These are phyloP conservation scores for Anarhynchus alexandrinus DNA, from an alignment of 2,113 vertebrate genomes.

Conservation along the genomic window DNA sequence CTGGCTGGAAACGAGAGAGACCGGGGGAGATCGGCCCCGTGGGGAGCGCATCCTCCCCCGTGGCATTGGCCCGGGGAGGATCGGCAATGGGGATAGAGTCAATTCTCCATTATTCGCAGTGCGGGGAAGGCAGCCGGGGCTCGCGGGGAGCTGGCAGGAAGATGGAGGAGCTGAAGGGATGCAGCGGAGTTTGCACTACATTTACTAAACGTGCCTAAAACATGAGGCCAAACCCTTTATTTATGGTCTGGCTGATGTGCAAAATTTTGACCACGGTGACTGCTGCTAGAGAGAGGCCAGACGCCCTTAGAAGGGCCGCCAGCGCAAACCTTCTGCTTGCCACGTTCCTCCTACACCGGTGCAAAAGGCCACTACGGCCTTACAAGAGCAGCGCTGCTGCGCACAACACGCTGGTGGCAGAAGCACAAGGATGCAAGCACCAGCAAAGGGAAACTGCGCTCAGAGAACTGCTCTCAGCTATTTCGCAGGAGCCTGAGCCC, in stretches of 20 bases:
- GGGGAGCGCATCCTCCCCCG: neutral
- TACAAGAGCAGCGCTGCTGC: neutral
- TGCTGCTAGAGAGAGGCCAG: neutral
- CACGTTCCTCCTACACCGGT: fast-evolving
- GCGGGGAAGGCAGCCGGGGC: neutral
- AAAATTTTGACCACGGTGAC: neutral
- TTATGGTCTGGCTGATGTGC: neutral
- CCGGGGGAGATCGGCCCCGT: neutral
- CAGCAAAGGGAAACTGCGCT: neutral
- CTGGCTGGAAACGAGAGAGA: neutral
- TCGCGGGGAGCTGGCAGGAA: neutral
- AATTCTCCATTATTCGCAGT: neutral
- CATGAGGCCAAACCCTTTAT: neutral
- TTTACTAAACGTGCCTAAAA: neutral
- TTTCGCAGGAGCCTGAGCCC: neutral
- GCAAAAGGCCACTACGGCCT: neutral
- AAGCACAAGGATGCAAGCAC: fast-evolving
- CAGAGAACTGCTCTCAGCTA: neutral
- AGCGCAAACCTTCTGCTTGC: neutral
- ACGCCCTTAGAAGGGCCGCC: neutral
- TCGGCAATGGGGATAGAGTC: neutral
- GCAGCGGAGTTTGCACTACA: neutral
- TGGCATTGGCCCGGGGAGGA: neutral
- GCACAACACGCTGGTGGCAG: fast-evolving
- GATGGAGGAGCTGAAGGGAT: neutral